Percentiles rank a stretch among this genome's conserved stretches.
Evolutionary conservation across 2,888 invertebrate genomes (phyloP).

Genomic region (Ametastegia equiseti): DNA sequence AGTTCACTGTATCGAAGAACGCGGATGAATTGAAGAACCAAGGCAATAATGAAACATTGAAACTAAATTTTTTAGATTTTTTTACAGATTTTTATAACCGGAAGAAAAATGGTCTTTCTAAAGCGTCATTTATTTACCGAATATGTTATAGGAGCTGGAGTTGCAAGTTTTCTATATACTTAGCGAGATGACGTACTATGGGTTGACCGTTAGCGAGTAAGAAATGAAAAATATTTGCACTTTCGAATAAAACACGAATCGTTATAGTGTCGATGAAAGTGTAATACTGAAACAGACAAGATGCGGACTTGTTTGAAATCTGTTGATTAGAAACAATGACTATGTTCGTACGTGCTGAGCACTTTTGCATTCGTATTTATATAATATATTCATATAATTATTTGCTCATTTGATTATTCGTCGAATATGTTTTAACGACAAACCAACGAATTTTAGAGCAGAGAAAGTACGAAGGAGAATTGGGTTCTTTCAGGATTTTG

Average conservation of each 20-base stretch:
- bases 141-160: no score
- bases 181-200: background rate
- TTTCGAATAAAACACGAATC: background rate
- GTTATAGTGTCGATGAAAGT: background rate
- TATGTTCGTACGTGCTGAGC: background rate
- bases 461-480: slow-evolving; percentile 25
- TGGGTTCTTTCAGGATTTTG: background rate
- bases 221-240: background rate
- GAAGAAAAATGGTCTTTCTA: background rate
- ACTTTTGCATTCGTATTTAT: background rate
- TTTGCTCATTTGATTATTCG: background rate
- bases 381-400: background rate
- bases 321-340: background rate
- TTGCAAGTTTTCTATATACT: background rate
- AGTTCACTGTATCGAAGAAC: background rate
- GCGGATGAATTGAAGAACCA: background rate
- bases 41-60: background rate
- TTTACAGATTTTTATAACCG: background rate
- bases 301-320: background rate
- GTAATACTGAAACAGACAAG: background rate
- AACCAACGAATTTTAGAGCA: background rate
- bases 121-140: background rate
- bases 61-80: background rate
- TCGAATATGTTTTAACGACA: background rate
- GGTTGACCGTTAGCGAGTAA: background rate